phyloP scores from a whole-genome alignment of 2,888 invertebrate species.

The Holacanthella duospinosa region DNA sequence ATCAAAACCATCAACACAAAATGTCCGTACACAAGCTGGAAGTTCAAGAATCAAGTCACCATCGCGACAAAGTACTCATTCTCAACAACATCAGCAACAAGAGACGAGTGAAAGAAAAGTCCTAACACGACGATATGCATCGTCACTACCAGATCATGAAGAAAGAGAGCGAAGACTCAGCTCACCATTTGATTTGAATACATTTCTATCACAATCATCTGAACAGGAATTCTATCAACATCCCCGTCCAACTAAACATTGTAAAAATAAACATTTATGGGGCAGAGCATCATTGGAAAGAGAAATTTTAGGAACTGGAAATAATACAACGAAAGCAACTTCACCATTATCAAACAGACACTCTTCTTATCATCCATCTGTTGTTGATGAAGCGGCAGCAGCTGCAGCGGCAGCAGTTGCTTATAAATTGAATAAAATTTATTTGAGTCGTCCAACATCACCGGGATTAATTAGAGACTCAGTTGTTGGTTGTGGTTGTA shows the following conservation, averaged over 20 bases:
- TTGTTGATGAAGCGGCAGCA: conserved; percentile 19
- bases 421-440: conserved; percentile 12
- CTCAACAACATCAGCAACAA: background rate
- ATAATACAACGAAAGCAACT: conserved; percentile 17
- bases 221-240: conserved; percentile 9
- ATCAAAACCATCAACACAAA: background rate
- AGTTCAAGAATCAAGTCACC: background rate
- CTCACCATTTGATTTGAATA: conserved; percentile 22
- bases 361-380: conserved; percentile 36
- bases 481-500: background rate
- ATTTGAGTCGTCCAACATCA: conserved; percentile 20
- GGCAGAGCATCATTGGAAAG: conserved; percentile 31
- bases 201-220: conserved; percentile 14
- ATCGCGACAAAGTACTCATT: background rate
- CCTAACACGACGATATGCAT: conserved; percentile 24
- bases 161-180: background rate
- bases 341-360: conserved; percentile 26
- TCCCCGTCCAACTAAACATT: conserved; percentile 32
- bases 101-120: background rate
- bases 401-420: conserved; percentile 25
- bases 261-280: conserved; percentile 35
- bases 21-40: background rate
- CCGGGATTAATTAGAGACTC: background rate
- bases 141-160: conserved; percentile 32
- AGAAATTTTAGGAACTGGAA: conserved; percentile 15